A percentile compares a stretch with the other conserved stretches of the same genome.
These are phyloP conservation scores for Nerophis lumbriciformis DNA, from an alignment of 2,113 vertebrate genomes.

Conservation along the genomic window DNA sequence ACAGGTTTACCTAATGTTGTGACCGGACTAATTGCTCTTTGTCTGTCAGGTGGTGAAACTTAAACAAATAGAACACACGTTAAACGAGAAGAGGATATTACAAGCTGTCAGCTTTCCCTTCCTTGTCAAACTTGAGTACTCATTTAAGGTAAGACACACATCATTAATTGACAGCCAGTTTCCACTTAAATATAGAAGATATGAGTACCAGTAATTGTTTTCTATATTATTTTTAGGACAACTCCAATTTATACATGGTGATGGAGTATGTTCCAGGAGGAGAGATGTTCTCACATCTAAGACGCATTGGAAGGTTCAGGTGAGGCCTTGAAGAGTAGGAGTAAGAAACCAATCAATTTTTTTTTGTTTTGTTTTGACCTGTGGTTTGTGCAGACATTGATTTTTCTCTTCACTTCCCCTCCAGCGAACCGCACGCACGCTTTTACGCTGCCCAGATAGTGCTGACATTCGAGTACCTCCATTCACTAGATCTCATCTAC, in stretches of 20 bases:
- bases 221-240: conserved; percentile 75
- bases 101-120: conserved; percentile 98
- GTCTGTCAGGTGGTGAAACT: conserved; percentile 90
- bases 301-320: conserved; percentile 99
- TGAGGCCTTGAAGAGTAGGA: neutral
- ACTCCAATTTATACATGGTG: conserved; percentile 99
- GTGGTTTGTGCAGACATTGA: neutral
- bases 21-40: conserved; percentile 21
- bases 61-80: conserved; percentile 98
- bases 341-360: neutral
- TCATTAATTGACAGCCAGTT: neutral
- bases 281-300: conserved; percentile 99
- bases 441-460: conserved; percentile 99
- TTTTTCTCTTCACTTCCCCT: conserved; percentile 6
- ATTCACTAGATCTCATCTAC: conserved; percentile 99
- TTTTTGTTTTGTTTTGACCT: neutral
- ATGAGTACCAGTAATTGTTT: neutral
- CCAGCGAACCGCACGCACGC: conserved; percentile 93
- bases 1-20: neutral
- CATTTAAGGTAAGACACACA: conserved; percentile 84
- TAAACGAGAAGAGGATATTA: conserved; percentile 99
- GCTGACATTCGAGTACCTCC: conserved; percentile 99
- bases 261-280: conserved; percentile 99
- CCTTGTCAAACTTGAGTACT: conserved; percentile 95
- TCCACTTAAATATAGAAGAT: neutral